A percentile compares a stretch with the other conserved stretches of the same genome.
phyloP scores from a whole-genome alignment of 2,113 vertebrate species.

The Bos javanicus region DNA sequence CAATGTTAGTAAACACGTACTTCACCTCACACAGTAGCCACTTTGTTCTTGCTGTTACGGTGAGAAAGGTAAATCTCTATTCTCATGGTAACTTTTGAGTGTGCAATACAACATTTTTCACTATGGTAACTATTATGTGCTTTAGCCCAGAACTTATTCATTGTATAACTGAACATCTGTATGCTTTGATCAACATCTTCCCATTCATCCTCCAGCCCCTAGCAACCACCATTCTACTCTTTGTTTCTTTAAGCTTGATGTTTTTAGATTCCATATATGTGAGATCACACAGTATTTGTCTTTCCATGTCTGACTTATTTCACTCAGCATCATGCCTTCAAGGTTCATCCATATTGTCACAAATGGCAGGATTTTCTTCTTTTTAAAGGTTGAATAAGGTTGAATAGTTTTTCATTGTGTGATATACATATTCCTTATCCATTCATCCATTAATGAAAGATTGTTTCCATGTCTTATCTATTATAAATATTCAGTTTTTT shows the following conservation, averaged over 20 bases:
- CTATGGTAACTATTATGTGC: neutral
- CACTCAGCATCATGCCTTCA: neutral
- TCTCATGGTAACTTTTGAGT: neutral
- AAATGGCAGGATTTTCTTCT: neutral
- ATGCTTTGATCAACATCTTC: neutral
- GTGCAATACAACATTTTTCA: neutral
- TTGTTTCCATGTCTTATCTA: neutral
- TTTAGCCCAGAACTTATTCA: neutral
- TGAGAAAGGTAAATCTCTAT: neutral
- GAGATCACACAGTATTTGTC: neutral
- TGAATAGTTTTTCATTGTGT: neutral
- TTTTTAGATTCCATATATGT: neutral
- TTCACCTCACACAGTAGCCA: neutral
- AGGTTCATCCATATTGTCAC: neutral
- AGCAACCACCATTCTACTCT: neutral
- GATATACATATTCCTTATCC: neutral
- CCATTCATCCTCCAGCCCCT: neutral
- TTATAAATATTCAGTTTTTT: too few relatives aligned
- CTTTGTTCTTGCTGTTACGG: neutral
- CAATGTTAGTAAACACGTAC: neutral
- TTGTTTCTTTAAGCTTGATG: neutral
- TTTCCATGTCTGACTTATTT: neutral
- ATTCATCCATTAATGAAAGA: neutral
- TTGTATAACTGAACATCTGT: neutral
- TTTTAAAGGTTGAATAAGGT: neutral